Evolutionary conservation across 2,888 invertebrate genomes (phyloP), one percentile per base, ranked within the genome.

Genomic region (Acleris holmiana): DNA sequence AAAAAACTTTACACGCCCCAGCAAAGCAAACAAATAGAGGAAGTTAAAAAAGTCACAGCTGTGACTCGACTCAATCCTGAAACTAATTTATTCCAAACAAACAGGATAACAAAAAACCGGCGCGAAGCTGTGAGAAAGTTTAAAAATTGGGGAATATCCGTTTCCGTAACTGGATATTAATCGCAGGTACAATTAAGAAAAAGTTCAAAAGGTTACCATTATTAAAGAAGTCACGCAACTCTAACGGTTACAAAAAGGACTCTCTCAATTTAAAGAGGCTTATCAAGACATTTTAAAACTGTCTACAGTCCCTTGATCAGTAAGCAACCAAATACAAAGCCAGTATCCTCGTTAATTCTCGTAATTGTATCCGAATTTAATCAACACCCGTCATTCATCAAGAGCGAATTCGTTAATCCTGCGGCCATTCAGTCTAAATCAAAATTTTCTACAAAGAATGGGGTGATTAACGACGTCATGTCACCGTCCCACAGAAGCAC

Each of bases 401-500:
- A 79, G 75, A 70, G 75, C 79, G 82, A 79, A 80, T 87, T 84
- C 82, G 76, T 82, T 82, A 86, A 88, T 87, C 84, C 79, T 73
- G 81, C 73, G 74, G 77, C 76, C 76, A 86, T 86, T 86, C 78
- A 82, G 84, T 87, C 86, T 88, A 87, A 89, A 89, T 89, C 87
- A 87, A 88, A 91, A 88, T 86, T 87, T 87, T 84, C 84, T 85
- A 83, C 76, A 76, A 78, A 82, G 80, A 86, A 85, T 84, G 74
- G 77, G 80, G 80, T 91, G 91, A 91, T 91, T 91, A 89, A 91
- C 86, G 91, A 90, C 81, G 83, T 75, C 71, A 78, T 89, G 91
- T 89, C 91, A 86, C 79, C 78, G 76, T 84, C 88, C 87, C 83
- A 83, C 83, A 83, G 84, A 88, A 84, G 80, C 80, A 78, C 88